Base-by-base conservation (phyloP, 1,140 invertebrate species). In the Papilio dardanus region DNA sequence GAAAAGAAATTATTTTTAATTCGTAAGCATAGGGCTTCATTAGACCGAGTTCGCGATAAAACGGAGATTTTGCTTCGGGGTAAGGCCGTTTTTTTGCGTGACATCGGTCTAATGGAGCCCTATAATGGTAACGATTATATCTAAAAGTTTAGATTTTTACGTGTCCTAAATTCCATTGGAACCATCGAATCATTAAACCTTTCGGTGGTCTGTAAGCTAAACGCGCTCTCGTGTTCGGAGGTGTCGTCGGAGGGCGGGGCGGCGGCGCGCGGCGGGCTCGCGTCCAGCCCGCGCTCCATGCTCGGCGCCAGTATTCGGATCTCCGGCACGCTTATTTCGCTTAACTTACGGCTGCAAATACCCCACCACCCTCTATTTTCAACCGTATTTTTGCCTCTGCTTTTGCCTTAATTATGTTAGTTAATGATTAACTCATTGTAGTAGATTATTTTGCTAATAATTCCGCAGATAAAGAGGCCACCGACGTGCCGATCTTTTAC, bases 271-370 rank as follows among this genome's bases (percentile, higher is more conserved):
- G 79, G 86, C 67, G 84, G 67, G 86, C 42, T 83, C 71, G 79
- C 81, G 91, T 96, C 96, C 88, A 96, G 94, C 84, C 96, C 95
- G 89, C 96, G 94, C 94, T 97, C 96, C 94, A 96, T 93, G 90
- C 96, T 96, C 79, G 96, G 96, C 85, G 96, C 96, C 94, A 96
- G 93, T 86, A 97, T 96, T 86, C 96, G 95, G 85, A 97, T 97
- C 93, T 96, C 96, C 71, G 96, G 96, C 77, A 96, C 94, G 83
- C 94, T 94, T 93, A 95, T 94, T 83, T 95, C 94, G 91, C 95
- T 96, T 94, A 95, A 94, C 94, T 96, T 96, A 93, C 95, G 95
- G 93, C 95, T 95, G 94, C 82, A 88, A 90, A 91, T 69, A 86
- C 74, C 82, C 78, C 79, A 76, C 71, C 75, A 46, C 31, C 31